Base-by-base conservation (phyloP, 2,888 invertebrate species). In the Himalopsyche japonica region DNA sequence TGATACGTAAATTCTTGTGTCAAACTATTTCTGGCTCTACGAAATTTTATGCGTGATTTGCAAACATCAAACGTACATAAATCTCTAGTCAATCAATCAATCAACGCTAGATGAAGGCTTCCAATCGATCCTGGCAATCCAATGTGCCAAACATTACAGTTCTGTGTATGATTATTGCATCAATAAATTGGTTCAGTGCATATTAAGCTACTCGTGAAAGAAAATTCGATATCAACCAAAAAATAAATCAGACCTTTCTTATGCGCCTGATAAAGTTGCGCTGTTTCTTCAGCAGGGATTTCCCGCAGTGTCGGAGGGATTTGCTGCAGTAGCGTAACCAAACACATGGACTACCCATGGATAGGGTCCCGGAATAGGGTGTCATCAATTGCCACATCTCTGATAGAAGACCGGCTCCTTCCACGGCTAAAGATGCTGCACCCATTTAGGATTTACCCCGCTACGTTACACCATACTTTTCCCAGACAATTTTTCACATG, bases 251-350 rank as follows among this genome's bases (percentile, higher is more conserved):
- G 80, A 92, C 92, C 92, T 92, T 92, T 88, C 92, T 91, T 64
- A 93, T 88, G 79, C 91, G 89, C 87, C 91, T 89, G 76, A 92
- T 89, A n/a, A 92, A 88, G 24, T 91, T 89, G 70, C 92, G 89
- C 87, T 92, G 92, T 57, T 92, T 90, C 18, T 92, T 89, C 88
- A 92, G 89, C 85, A 92, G 89, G 24, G 92, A 92, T 88, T 92
- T 92, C 70, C 92, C 92, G 88, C 92, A 92, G 86, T 91, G 90
- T 80, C 92, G 89, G 88, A 92, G 88, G 76, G 92, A 91, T 70
- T 70, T 70, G 27, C 70, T 70, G 30, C 70, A 70, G 30, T 70
- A 70, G 88, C 92, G 92, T 79, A 92, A 91, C 91, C 92, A 92
- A 37, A 91, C 82, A 15, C 84, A 79, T 18, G 85, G 86, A 8